phyloP scores from a whole-genome alignment of 2,797 vertebrate species.

The Myripristis jacobus region DNA sequence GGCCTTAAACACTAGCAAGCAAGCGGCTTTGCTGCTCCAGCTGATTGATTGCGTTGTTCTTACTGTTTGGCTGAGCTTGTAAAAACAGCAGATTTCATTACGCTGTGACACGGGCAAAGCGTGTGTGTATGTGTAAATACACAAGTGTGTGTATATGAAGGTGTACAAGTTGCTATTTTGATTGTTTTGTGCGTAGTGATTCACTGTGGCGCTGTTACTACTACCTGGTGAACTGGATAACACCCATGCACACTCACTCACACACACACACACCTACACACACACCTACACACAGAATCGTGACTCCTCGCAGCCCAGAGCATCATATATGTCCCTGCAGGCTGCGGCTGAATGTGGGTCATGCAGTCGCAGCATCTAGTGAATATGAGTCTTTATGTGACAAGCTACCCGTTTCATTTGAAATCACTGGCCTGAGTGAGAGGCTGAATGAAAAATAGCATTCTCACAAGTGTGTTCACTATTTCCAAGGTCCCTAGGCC shows the following conservation, averaged over 20 bases:
- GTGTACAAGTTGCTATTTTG: conserved; percentile 18
- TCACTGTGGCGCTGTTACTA: conserved; percentile 8
- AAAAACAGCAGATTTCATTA: conserved; percentile 69
- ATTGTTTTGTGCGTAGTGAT: not conserved
- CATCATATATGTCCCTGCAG: not conserved
- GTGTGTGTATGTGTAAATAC: conserved; percentile 11
- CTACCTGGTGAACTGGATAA: not conserved
- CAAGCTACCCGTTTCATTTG: not conserved
- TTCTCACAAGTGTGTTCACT: not conserved
- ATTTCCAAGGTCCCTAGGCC: not conserved
- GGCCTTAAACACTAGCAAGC: conserved; percentile 22
- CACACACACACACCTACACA: not conserved
- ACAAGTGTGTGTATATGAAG: conserved; percentile 23
- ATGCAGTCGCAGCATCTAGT: conserved; percentile 8
- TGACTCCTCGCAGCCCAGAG: conserved; percentile 3
- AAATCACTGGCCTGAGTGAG: conserved; percentile 16
- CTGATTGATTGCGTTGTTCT: conserved; percentile 68
- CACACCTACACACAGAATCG: not conserved
- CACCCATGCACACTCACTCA: conserved; percentile 5
- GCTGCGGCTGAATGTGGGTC: conserved; percentile 18
- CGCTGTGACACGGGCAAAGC: conserved; percentile 46
- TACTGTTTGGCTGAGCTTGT: conserved; percentile 66
- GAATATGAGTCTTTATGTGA: conserved; percentile 3
- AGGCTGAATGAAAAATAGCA: conserved; percentile 12
- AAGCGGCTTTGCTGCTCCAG: conserved; percentile 35